Evolutionary conservation across 2,113 vertebrate species (phyloP), one percentile per base, ranked within the genome.

Genomic region (Xiphorhynchus elegans): DNA sequence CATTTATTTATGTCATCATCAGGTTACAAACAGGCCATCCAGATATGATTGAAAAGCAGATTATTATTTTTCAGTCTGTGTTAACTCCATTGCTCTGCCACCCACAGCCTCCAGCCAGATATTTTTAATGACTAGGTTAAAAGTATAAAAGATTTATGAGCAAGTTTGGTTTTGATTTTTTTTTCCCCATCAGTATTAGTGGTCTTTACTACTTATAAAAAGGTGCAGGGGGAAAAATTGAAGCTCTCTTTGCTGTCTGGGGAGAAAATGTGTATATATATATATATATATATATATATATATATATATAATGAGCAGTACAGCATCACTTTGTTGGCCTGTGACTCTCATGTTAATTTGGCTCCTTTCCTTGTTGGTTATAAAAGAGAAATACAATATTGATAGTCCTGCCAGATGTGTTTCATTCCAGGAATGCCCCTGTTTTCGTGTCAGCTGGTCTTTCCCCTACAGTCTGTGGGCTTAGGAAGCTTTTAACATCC

Each of bases 91-190:
- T 70, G 59, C 66, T 81, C 40, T 56, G 35, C 53, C 70, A 53
- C 18, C 75, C 74, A 39, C 63, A 33, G 74, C 60, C 84, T 74
- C 89, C 81, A 89, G 92, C 87, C 74, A 82, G 83, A 17, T 17
- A 77, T 73, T 96, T 97, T 31, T 72, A 93, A 89, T 82, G 10
- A 87, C 15, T 69, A 6, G 1, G 28, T 84, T 96, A 26, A 72
- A 93, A 97, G 35, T 58, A 73, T 62, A 40, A 87, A 78, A 84
- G 33, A 90, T 85, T 94, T 73, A 79, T 53, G 39, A 87, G 44
- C 26, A 39, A 50, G 13, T 42, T 39, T 62, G 46, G 46, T 20
- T 46, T 46, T 19, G 44, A 18, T 44, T 44, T 44, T 52, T 49
- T 62, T 50, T 16, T n/a, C 37, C 42, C 29, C 11, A 18, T 66